Base-by-base conservation (phyloP, 2,113 vertebrate genomes). In the Cololabis saira region DNA sequence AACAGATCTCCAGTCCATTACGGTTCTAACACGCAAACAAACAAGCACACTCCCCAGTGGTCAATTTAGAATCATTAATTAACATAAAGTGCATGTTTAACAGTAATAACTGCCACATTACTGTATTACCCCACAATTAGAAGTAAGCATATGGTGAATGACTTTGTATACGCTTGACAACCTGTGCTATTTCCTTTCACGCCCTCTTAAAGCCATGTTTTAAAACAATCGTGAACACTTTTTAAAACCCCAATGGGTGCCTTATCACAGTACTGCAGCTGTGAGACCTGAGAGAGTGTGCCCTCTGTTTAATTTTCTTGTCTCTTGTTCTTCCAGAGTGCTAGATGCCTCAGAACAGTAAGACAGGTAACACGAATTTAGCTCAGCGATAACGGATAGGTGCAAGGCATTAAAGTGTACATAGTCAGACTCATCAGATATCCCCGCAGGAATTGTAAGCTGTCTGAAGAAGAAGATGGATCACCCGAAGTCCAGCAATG, bases 361-460 rank as follows among this genome's bases (percentile, higher is more conserved):
- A 49, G 33, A 61, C 47, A 16, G 11, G 17, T 61, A 24, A 24
- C 48, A 16, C 16, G 42, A 18, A 18, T 19, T 19, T 41, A 24
- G 21, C 41, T 24, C 5, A 19, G 11, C 13, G 27, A 49, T 21
- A 16, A 2, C 13, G 33, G 40, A 1, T 12, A 4, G 21, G 27
- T 59, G 15, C 22, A 44, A 42, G 54, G 37, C 17, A 33, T 27
- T 17, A 17, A 27, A 9, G 21, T 16, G 30, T 40, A 37, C 3
- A 22, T 19, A 49, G 47, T 61, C 60, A n/a, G n/a, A n/a, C n/a
- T n/a, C n/a, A 37, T 61, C 19, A 41, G 47, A 62, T 21, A 21
- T 1, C 9, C 13, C 14, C 11, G 18, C 17, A 21, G 45, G 44
- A 61, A 61, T 30, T 12, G 13, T 21, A 16, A 61, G 24, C 8